Conservation (phyloP, 1,140 invertebrate genomes). For the Adelges cooleyi region DNA sequence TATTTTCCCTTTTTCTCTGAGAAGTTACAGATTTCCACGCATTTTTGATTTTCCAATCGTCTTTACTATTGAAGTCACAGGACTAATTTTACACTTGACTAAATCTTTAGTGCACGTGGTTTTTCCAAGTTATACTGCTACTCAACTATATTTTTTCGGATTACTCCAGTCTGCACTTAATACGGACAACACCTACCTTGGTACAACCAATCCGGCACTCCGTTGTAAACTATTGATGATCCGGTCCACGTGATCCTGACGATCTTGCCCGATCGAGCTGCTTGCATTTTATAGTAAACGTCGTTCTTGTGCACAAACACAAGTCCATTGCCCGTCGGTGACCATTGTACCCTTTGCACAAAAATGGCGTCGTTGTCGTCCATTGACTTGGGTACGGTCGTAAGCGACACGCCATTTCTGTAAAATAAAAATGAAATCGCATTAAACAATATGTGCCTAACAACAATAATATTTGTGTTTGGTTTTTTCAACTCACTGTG, state of each 20-base stretch:
- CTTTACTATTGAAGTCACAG: too few species aligned
- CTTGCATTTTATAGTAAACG: constrained; percentile 42
- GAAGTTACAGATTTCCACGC: too few species aligned
- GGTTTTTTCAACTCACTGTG: constrained; percentile 55
- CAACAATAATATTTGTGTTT: too few species aligned
- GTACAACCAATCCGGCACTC: constrained; percentile 91
- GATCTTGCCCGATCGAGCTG: constrained; percentile 38
- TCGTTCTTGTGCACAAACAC: constrained; percentile 45
- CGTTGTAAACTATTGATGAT: constrained; percentile 70
- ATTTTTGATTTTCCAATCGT: too few species aligned
- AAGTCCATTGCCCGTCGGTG: constrained; percentile 39
- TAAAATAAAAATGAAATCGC: neutral
- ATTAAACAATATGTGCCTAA: neutral
- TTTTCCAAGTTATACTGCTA: too few species aligned
- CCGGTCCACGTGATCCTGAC: constrained; percentile 64
- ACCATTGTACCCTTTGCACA: constrained; percentile 43
- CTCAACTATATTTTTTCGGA: too few species aligned
- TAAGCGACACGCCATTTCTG: neutral
- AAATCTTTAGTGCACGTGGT: too few species aligned
- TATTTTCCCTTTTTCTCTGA: too few species aligned
- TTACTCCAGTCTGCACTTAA: too few species aligned
- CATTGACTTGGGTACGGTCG: neutral
- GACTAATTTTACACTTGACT: too few species aligned
- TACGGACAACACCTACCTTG: constrained; percentile 67
- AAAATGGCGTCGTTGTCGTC: constrained; percentile 35